phyloP scores from a whole-genome alignment of 1,140 invertebrate species.

The Teleopsis dalmanni region DNA sequence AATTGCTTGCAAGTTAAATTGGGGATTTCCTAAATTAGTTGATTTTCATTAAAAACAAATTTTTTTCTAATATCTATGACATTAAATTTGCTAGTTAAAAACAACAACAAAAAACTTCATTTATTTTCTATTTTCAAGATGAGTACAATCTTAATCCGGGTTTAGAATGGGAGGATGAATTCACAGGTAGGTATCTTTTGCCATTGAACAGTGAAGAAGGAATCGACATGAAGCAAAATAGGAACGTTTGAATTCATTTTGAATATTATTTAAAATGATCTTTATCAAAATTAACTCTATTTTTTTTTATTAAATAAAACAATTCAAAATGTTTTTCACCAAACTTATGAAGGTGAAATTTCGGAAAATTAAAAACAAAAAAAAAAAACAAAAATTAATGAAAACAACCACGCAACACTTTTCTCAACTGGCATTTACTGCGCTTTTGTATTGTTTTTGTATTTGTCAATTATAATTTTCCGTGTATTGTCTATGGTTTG shows the following conservation, averaged over 20 bases:
- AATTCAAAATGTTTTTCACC: too few species aligned
- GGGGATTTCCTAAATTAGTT: slow-evolving; percentile 1
- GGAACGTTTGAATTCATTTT: slow-evolving; percentile 40
- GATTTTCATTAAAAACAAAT: not conserved
- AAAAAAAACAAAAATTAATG: too few species aligned
- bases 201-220: slow-evolving; percentile 28
- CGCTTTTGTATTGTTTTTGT: too few species aligned
- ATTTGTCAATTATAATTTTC: too few species aligned
- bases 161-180: slow-evolving; percentile 99
- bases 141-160: slow-evolving; percentile 98
- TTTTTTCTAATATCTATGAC: slow-evolving; percentile 5
- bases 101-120: slow-evolving; percentile 26
- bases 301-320: too few species aligned
- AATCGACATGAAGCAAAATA: slow-evolving; percentile 46
- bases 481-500: too few species aligned
- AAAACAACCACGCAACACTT: too few species aligned
- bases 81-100: slow-evolving; percentile 9
- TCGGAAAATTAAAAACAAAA: too few species aligned
- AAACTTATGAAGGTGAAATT: too few species aligned
- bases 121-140: slow-evolving; percentile 79
- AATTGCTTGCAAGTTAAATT: not conserved
- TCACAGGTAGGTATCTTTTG: slow-evolving; percentile 86
- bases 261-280: too few species aligned
- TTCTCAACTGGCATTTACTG: too few species aligned
- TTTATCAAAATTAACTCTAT: too few species aligned